A percentile compares a stretch with the other conserved stretches of the same genome.
Conservation (phyloP, 2,113 vertebrate genomes). For the Gallinago media region DNA sequence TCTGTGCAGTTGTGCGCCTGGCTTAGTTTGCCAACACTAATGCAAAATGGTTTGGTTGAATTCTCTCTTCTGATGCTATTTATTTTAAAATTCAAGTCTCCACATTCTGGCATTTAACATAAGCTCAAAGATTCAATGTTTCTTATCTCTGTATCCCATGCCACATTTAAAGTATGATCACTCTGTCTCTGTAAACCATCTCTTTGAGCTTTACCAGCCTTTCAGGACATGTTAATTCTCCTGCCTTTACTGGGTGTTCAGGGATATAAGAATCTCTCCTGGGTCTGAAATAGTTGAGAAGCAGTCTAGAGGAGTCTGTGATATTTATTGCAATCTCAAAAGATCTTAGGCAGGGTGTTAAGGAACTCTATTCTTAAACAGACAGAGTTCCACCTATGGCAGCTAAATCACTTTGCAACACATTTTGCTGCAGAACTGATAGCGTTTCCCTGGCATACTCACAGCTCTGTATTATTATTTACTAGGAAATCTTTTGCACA, state of each 20-base stretch:
- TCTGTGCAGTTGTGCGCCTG: background rate
- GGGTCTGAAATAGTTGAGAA: background rate
- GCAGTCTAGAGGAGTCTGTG: background rate
- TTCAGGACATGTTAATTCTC: background rate
- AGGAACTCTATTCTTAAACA: background rate
- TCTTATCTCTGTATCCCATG: background rate
- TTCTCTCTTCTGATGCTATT: background rate
- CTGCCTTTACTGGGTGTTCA: background rate
- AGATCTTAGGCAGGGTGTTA: background rate
- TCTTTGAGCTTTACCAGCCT: background rate
- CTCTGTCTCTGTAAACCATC: background rate
- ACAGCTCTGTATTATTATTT: background rate
- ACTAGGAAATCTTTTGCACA: background rate
- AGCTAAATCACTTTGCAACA: background rate
- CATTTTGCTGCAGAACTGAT: background rate
- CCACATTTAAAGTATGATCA: background rate
- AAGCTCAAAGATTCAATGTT: background rate
- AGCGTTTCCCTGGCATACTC: background rate
- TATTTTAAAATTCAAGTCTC: background rate
- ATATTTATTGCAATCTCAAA: background rate
- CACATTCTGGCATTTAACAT: background rate
- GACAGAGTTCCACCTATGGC: background rate
- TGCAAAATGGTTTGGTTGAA: background rate
- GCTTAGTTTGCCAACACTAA: background rate
- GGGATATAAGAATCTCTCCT: background rate